phyloP scores from a whole-genome alignment of 2,888 invertebrate species.

The Tetragonisca angustula region DNA sequence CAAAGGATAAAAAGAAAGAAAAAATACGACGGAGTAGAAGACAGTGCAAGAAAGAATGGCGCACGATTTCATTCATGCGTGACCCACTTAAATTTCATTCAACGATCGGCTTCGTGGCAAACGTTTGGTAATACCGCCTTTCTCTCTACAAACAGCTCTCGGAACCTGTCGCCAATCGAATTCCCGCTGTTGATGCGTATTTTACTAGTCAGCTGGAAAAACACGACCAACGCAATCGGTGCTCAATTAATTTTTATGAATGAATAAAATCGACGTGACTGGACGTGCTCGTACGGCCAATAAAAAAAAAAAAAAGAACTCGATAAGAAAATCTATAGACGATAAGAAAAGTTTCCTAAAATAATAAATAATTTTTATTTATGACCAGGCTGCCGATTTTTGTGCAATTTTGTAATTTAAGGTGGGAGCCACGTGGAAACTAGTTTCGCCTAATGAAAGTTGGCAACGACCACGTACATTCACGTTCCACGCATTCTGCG shows the following conservation, averaged over 20 bases:
- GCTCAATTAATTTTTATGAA: slow-evolving; percentile 22
- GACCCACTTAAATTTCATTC: slow-evolving; percentile 81
- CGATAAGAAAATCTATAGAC: not conserved
- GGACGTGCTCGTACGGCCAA: not conserved
- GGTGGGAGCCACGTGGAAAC: too few relatives aligned
- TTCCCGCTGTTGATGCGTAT: not conserved
- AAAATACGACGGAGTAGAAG: not conserved
- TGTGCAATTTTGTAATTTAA: too few relatives aligned
- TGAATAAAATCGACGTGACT: not conserved
- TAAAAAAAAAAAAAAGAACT: not conserved
- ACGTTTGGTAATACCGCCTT: slow-evolving; percentile 69
- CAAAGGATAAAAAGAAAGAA: not conserved
- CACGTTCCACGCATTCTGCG: too few relatives aligned
- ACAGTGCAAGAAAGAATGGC: slow-evolving; percentile 10
- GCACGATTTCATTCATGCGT: slow-evolving; percentile 78
- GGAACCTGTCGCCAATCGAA: slow-evolving; percentile 52
- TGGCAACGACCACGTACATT: too few relatives aligned
- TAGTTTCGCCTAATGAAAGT: too few relatives aligned
- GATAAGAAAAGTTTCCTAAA: not conserved
- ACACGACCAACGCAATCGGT: not conserved
- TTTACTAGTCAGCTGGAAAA: slow-evolving; percentile 16
- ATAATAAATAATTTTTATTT: not conserved
- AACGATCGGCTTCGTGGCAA: slow-evolving; percentile 66
- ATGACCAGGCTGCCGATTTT: not conserved
- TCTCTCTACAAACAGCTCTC: slow-evolving; percentile 61